phyloP scores from a whole-genome alignment of 2,797 vertebrate species.

The Neosilurus mollespiculum region DNA sequence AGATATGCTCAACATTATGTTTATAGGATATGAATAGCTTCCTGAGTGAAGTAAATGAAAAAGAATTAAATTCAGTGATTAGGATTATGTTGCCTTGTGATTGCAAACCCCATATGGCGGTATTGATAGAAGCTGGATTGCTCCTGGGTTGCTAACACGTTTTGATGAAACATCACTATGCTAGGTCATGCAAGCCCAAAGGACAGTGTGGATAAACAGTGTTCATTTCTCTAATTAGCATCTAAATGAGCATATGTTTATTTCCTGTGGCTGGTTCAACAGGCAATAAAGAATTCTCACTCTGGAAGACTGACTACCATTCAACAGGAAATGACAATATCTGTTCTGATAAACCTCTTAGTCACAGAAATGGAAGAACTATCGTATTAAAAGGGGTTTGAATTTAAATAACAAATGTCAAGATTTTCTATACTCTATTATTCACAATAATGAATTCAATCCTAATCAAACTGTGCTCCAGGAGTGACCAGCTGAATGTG shows the following conservation, averaged over 20 bases:
- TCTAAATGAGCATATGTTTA: conserved; percentile 54
- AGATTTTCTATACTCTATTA: not conserved
- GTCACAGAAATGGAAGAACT: not conserved
- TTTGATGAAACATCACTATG: conserved; percentile 48
- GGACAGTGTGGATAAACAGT: conserved; percentile 49
- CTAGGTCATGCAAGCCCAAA: conserved; percentile 39
- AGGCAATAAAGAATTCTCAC: conserved; percentile 33
- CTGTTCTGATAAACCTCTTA: conserved; percentile 13
- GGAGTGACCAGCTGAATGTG: conserved; percentile 93
- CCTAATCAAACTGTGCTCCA: conserved; percentile 57
- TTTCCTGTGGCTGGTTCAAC: conserved; percentile 36
- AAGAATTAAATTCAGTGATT: not conserved
- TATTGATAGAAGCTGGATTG: conserved; percentile 19
- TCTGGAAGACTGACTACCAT: conserved; percentile 10
- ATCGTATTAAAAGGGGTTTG: not conserved
- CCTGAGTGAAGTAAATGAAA: conserved; percentile 6
- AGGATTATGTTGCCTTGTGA: not conserved
- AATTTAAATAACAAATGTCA: not conserved
- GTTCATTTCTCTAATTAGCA: conserved; percentile 56
- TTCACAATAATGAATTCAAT: not conserved
- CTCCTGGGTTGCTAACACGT: conserved; percentile 32
- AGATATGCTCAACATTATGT: not conserved
- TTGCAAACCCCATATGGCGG: not conserved
- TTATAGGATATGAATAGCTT: not conserved
- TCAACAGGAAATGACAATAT: conserved; percentile 20